phyloP scores from a whole-genome alignment of 2,888 invertebrate genomes.

The Thyatira batis region DNA sequence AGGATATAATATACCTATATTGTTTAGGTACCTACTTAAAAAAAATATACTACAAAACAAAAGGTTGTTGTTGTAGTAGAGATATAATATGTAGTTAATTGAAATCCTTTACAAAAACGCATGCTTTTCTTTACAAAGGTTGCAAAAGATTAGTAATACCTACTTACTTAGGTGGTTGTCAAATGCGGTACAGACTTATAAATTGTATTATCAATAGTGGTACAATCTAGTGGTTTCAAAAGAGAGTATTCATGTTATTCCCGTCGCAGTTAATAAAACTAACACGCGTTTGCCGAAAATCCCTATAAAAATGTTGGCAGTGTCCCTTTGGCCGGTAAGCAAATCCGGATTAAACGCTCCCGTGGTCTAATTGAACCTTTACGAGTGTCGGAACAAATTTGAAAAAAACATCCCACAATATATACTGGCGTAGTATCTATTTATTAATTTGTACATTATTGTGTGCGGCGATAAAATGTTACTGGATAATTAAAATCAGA shows the following conservation, averaged over 20 bases:
- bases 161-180: too few relatives aligned
- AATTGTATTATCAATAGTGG: too few relatives aligned
- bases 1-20: neutral
- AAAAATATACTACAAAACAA: too few relatives aligned
- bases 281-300: constrained; percentile 32
- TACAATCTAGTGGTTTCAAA: neutral
- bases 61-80: too few relatives aligned
- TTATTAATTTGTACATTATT: neutral
- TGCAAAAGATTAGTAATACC: too few relatives aligned
- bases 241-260: constrained; percentile 8
- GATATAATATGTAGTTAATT: too few relatives aligned
- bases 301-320: constrained; percentile 32
- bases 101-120: too few relatives aligned
- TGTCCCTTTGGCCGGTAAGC: constrained; percentile 44
- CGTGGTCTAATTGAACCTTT: constrained; percentile 38
- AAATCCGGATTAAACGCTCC: constrained; percentile 52
- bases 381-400: constrained; percentile 21
- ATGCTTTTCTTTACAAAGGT: too few relatives aligned
- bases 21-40: too few relatives aligned
- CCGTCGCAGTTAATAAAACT: constrained; percentile 16
- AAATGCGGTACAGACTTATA: too few relatives aligned
- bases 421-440: neutral
- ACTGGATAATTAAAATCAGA: neutral
- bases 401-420: constrained; percentile 11
- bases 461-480: neutral